A percentile compares a stretch with the other conserved stretches of the same genome.
These are phyloP conservation scores for Leucozona laternaria DNA, from an alignment of 2,888 invertebrate genomes.

Conservation along the genomic window DNA sequence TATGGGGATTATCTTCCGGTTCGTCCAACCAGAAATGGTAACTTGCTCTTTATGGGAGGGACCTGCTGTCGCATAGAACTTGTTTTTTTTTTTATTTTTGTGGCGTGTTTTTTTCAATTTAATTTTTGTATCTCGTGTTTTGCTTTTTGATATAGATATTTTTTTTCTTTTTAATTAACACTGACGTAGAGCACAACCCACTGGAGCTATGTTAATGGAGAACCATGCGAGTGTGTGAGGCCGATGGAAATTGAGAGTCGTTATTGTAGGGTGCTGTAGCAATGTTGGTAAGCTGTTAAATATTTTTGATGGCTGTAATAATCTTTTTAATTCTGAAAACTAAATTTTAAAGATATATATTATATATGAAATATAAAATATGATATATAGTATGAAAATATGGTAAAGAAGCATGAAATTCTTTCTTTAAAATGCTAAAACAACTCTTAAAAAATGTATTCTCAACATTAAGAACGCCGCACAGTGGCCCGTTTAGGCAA, in stretches of 20 bases:
- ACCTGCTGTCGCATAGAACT: conserved; percentile 69
- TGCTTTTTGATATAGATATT: conserved; percentile 33
- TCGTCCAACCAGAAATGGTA: conserved; percentile 74
- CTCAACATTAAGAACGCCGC: no score
- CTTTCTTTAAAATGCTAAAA: no score
- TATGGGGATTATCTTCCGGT: conserved; percentile 68
- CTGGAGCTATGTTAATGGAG: conserved; percentile 30
- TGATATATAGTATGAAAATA: no score
- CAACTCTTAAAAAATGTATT: no score
- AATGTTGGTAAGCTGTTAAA: neutral
- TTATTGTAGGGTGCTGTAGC: conserved; percentile 44
- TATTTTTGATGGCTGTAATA: neutral
- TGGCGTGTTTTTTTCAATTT: conserved; percentile 32
- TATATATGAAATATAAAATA: no score
- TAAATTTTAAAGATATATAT: no score
- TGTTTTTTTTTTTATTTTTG: conserved; percentile 12
- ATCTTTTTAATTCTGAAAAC: neutral
- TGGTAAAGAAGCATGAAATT: no score
- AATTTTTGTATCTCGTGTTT: conserved; percentile 33
- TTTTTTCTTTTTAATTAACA: conserved; percentile 62
- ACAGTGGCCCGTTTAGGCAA: no score
- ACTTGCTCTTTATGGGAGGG: conserved; percentile 70
- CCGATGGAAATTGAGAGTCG: conserved; percentile 13
- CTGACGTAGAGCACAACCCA: conserved; percentile 71
- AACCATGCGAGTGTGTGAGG: conserved; percentile 4